A percentile compares a stretch with the other conserved stretches of the same genome.
Conservation (phyloP, 2,888 invertebrate species). For the Meganola albula region DNA sequence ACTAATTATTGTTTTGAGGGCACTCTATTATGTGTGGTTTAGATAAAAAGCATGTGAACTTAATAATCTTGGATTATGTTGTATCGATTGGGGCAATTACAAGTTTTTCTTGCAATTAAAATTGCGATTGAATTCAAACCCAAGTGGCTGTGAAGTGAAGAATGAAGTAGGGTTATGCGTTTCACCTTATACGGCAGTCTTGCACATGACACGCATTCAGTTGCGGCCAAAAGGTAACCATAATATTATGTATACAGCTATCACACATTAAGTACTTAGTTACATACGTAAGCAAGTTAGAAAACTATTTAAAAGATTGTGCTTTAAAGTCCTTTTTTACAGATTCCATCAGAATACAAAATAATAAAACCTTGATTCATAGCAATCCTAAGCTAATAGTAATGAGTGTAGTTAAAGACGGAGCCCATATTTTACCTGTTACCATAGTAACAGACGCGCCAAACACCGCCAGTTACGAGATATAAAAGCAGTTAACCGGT, state of each 20-base stretch:
- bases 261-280: no score
- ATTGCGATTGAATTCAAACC: slow-evolving; percentile 10
- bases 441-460: slow-evolving; percentile 56
- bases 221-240: neutral
- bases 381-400: slow-evolving; percentile 66
- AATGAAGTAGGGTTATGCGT: neutral
- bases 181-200: neutral
- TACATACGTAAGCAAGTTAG: no score
- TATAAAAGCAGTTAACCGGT: slow-evolving; percentile 27
- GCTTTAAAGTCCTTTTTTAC: no score
- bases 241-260: no score
- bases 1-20: slow-evolving; percentile 70
- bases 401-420: slow-evolving; percentile 60
- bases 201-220: neutral
- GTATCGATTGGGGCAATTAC: slow-evolving; percentile 10
- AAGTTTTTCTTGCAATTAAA: slow-evolving; percentile 1
- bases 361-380: slow-evolving; percentile 52
- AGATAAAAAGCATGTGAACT: slow-evolving; percentile 33
- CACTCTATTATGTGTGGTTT: slow-evolving; percentile 42
- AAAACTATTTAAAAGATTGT: no score
- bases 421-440: slow-evolving; percentile 67
- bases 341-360: slow-evolving; percentile 29
- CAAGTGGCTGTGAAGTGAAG: neutral
- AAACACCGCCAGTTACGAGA: slow-evolving; percentile 50
- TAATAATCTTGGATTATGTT: slow-evolving; percentile 16